Evolutionary conservation across 2,113 vertebrate genomes (phyloP).

Genomic region (Corythaixoides concolor): DNA sequence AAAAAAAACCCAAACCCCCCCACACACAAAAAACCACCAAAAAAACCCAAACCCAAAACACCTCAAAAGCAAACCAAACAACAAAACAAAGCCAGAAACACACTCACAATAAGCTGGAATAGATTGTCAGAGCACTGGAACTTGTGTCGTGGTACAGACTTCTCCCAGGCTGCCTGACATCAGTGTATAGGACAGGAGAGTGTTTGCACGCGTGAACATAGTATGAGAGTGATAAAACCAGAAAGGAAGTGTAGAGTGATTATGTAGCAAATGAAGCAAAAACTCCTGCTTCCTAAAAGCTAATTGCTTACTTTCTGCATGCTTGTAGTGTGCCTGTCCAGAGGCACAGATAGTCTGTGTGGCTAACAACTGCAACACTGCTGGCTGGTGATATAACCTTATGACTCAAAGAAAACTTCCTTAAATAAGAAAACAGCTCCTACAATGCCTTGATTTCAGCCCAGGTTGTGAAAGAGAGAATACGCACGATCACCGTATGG

Average conservation of each 20-base stretch:
- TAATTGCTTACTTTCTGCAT: background rate
- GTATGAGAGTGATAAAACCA: background rate
- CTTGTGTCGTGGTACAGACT: background rate
- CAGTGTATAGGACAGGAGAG: background rate
- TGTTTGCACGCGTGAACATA: accelerated
- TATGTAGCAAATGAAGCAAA: background rate
- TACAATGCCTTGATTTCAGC: background rate
- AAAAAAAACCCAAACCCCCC: background rate
- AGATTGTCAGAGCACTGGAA: background rate
- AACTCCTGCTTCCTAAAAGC: background rate
- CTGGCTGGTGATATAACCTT: background rate
- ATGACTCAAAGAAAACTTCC: background rate
- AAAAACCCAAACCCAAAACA: background rate
- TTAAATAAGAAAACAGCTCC: background rate
- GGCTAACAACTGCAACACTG: background rate
- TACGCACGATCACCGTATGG: accelerated
- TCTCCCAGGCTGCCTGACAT: background rate
- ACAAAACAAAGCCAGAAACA: background rate
- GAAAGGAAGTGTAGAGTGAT: background rate
- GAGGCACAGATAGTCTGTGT: background rate
- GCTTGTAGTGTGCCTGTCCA: background rate
- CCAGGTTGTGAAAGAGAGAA: background rate
- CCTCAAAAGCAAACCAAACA: background rate
- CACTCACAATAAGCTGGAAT: background rate
- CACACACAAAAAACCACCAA: background rate